Conservation (phyloP, 30 jellyfish, hydroid and myxozoan species). For the Rhopilema esculentum region DNA sequence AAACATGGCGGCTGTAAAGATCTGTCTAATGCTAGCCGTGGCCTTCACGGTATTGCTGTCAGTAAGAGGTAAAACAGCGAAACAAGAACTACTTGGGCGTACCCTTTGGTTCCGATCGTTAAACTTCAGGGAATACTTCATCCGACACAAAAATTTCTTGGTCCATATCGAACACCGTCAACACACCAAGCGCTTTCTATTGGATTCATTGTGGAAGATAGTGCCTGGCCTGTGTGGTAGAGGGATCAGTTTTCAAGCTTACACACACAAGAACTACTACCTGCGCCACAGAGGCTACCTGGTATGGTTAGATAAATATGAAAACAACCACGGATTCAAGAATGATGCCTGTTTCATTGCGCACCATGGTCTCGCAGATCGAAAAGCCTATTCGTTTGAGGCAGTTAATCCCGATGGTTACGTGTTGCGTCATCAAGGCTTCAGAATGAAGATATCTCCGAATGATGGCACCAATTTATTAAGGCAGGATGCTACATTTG, state of each 20-base stretch:
- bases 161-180: not conserved
- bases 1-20: not conserved
- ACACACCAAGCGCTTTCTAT: not conserved
- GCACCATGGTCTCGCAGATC: conserved; percentile 22
- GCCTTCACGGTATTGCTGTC: not conserved
- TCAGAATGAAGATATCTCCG: not conserved
- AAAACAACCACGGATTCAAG: not conserved
- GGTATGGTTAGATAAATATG: not conserved
- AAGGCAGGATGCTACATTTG: not conserved
- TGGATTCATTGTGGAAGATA: conserved; percentile 17
- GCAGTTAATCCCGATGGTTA: conserved; percentile 10
- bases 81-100: not conserved
- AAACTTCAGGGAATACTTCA: not conserved
- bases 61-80: not conserved
- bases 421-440: conserved; percentile 16
- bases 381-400: conserved; percentile 2
- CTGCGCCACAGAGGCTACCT: conserved; percentile 6
- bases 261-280: conserved; percentile 11
- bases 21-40: not conserved
- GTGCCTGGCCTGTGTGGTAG: conserved; percentile 33
- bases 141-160: conserved; percentile 1
- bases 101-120: not conserved
- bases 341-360: conserved; percentile 22
- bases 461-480: not conserved
- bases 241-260: conserved; percentile 32